Percentiles rank a stretch among this genome's conserved stretches.
Conservation (phyloP, 2,797 vertebrate species). For the Sparus aurata region DNA sequence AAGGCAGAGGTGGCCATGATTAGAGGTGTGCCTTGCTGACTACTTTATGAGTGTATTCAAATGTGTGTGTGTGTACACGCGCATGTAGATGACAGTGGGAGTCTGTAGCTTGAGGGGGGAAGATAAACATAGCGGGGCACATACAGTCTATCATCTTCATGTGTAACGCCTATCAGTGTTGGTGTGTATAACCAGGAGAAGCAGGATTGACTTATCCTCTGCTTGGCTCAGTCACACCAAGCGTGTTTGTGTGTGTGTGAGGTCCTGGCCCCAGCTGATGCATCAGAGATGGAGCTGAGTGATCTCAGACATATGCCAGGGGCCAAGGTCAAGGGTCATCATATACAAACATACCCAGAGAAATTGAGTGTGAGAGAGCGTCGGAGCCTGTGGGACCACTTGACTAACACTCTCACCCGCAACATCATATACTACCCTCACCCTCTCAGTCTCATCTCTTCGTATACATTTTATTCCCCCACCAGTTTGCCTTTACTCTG, state of each 20-base stretch:
- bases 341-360: conserved; percentile 74
- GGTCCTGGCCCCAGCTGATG: conserved; percentile 68
- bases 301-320: conserved; percentile 71
- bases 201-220: conserved; percentile 57
- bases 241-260: conserved; percentile 48
- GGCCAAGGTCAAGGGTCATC: conserved; percentile 71
- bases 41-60: conserved; percentile 76
- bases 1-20: conserved; percentile 78
- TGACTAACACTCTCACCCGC: conserved; percentile 63
- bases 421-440: conserved; percentile 39
- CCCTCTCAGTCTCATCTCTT: conserved; percentile 2
- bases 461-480: not conserved
- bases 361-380: conserved; percentile 69
- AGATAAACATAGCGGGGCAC: conserved; percentile 64
- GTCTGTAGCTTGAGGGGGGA: conserved; percentile 45
- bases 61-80: conserved; percentile 51
- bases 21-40: conserved; percentile 71
- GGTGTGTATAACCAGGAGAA: conserved; percentile 44
- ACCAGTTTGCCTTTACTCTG: conserved; percentile 16
- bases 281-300: conserved; percentile 63
- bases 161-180: conserved; percentile 56
- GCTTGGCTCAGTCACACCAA: conserved; percentile 28
- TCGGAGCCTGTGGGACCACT: conserved; percentile 60
- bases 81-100: conserved; percentile 48
- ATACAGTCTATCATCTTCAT: conserved; percentile 66